Percentiles rank a stretch among this genome's conserved stretches.
Evolutionary conservation across 1,140 invertebrate genomes (phyloP).

Genomic region (Ips typographus): DNA sequence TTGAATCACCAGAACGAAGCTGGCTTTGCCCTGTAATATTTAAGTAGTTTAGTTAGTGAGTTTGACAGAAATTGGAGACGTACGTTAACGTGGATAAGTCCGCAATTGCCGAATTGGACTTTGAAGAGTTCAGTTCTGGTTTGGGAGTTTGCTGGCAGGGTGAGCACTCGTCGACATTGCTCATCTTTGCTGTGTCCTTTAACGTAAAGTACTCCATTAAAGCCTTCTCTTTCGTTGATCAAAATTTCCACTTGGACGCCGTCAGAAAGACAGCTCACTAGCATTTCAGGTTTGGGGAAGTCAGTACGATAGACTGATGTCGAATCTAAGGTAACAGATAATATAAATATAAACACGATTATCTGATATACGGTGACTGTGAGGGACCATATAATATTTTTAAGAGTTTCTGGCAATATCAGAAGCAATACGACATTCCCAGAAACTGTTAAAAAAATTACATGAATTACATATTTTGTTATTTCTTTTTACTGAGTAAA

Average conservation of each 20-base stretch:
- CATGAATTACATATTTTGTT: too few species aligned
- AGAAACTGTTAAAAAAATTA: too few species aligned
- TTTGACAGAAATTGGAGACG: constrained; percentile 48
- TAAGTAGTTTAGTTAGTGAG: background rate
- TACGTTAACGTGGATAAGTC: constrained; percentile 87
- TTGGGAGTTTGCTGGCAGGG: constrained; percentile 65
- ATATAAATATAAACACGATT: background rate
- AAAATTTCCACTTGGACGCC: constrained; percentile 87
- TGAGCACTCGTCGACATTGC: constrained; percentile 79
- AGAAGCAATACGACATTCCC: too few species aligned
- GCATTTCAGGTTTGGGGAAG: constrained; percentile 82
- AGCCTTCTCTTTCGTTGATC: constrained; percentile 65
- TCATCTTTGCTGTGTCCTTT: constrained; percentile 94
- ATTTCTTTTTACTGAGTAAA: too few species aligned
- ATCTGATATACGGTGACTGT: background rate
- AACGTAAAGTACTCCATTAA: constrained; percentile 90
- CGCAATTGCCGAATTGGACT: constrained; percentile 88
- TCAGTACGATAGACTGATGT: constrained; percentile 66
- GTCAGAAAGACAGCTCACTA: constrained; percentile 86
- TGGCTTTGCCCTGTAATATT: constrained; percentile 76
- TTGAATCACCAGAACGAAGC: constrained; percentile 90
- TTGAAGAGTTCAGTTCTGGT: constrained; percentile 81
- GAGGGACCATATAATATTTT: too few species aligned
- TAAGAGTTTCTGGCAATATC: too few species aligned
- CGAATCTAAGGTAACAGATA: constrained; percentile 44